Evolutionary conservation across 2,888 invertebrate genomes (phyloP).

Genomic region (Onthophagus sagittarius): DNA sequence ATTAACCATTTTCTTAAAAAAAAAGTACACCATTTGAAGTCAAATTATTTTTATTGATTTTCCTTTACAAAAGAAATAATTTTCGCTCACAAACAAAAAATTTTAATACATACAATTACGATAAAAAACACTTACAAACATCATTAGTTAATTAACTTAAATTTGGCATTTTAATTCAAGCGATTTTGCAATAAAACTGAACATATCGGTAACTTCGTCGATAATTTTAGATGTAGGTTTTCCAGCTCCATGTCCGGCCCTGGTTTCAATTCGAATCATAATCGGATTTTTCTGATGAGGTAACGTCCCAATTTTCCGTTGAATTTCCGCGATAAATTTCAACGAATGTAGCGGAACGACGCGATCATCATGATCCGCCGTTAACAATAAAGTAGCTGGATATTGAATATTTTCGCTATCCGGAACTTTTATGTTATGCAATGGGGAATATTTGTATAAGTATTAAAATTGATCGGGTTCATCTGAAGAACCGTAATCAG

Average conservation of each 20-base stretch:
- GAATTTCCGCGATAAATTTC: too few species aligned
- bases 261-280: conserved; percentile 86
- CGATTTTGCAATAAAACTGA: conserved; percentile 75
- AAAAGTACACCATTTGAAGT: too few species aligned
- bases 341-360: too few species aligned
- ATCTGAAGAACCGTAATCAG: conserved; percentile 92
- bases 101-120: too few species aligned
- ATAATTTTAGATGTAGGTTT: conserved; percentile 95
- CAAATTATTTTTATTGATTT: too few species aligned
- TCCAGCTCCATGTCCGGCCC: conserved; percentile 95
- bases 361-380: too few species aligned
- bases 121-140: too few species aligned
- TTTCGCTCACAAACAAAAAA: too few species aligned
- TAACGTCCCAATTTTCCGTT: conserved; percentile 63
- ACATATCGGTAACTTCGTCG: conserved; percentile 87
- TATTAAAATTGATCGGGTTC: conserved; percentile 82
- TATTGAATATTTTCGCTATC: conserved; percentile 53
- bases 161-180: conserved; percentile 53
- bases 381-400: too few species aligned
- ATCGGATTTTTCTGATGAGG: conserved; percentile 77
- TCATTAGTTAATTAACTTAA: background rate
- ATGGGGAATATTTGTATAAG: conserved; percentile 83
- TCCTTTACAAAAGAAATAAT: too few species aligned
- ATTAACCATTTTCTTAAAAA: too few species aligned
- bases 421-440: conserved; percentile 85